Percentiles rank a stretch among this genome's conserved stretches.
Evolutionary conservation across 2,113 vertebrate species (phyloP).

Genomic region (Melospiza georgiana): DNA sequence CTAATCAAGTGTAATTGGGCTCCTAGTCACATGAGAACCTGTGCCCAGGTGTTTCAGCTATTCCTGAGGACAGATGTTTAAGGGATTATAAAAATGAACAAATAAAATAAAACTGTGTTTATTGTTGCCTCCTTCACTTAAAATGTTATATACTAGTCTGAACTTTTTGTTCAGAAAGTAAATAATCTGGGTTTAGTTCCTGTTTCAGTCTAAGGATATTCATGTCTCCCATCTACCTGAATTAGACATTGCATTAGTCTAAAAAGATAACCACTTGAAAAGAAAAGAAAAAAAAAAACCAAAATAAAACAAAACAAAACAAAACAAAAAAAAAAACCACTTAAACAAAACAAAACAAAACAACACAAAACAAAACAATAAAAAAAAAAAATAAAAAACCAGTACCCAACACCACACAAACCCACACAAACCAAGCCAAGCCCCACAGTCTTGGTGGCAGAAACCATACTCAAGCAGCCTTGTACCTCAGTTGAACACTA

Average conservation of each 20-base stretch:
- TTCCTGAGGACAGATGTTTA: not conserved
- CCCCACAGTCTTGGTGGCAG: not conserved
- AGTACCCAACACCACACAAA: not conserved
- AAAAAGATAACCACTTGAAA: not conserved
- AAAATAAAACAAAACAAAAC: no score
- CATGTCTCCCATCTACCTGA: not conserved
- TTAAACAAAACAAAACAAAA: no score
- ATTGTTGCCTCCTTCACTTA: not conserved
- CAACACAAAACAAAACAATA: no score
- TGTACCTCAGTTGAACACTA: not conserved
- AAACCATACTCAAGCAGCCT: not conserved
- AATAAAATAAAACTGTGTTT: not conserved
- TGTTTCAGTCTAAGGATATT: not conserved
- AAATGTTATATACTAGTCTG: not conserved
- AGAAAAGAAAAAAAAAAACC: not conserved
- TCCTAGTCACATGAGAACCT: not conserved
- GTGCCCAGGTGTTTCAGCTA: not conserved
- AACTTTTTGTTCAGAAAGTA: not conserved
- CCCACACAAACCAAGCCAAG: accelerated
- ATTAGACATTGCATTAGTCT: not conserved
- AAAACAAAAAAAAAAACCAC: not conserved
- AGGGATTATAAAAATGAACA: not conserved
- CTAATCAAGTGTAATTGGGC: not conserved
- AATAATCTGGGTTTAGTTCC: not conserved
- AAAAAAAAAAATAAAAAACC: no score